Conservation (phyloP, 2,888 invertebrate genomes). For the Pseudococcus jackbeardsleyi region DNA sequence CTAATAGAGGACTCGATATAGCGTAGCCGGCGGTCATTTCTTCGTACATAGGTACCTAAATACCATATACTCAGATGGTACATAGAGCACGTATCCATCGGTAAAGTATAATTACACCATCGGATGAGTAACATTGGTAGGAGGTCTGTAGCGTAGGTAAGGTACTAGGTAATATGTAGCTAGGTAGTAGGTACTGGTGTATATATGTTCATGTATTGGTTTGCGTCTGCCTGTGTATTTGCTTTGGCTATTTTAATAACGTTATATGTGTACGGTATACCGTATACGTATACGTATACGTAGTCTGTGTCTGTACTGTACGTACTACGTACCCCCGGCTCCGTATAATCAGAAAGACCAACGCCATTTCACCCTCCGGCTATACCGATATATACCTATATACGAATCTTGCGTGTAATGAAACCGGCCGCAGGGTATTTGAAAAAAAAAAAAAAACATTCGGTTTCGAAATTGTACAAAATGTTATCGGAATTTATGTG, state of each 20-base stretch:
- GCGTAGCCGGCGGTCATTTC: slow-evolving; percentile 40
- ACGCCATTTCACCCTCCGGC: slow-evolving; percentile 36
- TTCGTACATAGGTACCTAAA: slow-evolving; percentile 40
- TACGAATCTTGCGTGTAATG: slow-evolving; percentile 23
- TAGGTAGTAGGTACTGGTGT: too few species aligned
- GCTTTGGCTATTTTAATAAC: slow-evolving; percentile 54
- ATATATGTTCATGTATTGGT: too few species aligned
- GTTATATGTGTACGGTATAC: slow-evolving; percentile 30
- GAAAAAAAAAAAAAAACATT: slow-evolving; percentile 35
- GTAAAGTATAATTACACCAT: slow-evolving; percentile 52
- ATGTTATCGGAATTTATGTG: slow-evolving; percentile 19
- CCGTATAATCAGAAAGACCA: slow-evolving; percentile 48
- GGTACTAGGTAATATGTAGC: slow-evolving; percentile 5
- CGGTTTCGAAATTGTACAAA: slow-evolving; percentile 7
- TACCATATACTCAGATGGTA: slow-evolving; percentile 39
- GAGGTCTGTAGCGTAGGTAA: neutral
- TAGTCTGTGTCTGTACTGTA: too few species aligned
- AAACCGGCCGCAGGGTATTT: neutral
- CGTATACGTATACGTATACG: too few species aligned
- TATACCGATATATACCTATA: slow-evolving; percentile 32
- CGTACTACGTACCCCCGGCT: neutral
- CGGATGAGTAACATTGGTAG: slow-evolving; percentile 54
- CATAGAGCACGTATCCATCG: slow-evolving; percentile 55
- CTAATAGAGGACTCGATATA: slow-evolving; percentile 47
- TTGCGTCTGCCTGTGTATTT: neutral